phyloP scores from a whole-genome alignment of 2,113 vertebrate genomes.

The Ploceus nigricollis region DNA sequence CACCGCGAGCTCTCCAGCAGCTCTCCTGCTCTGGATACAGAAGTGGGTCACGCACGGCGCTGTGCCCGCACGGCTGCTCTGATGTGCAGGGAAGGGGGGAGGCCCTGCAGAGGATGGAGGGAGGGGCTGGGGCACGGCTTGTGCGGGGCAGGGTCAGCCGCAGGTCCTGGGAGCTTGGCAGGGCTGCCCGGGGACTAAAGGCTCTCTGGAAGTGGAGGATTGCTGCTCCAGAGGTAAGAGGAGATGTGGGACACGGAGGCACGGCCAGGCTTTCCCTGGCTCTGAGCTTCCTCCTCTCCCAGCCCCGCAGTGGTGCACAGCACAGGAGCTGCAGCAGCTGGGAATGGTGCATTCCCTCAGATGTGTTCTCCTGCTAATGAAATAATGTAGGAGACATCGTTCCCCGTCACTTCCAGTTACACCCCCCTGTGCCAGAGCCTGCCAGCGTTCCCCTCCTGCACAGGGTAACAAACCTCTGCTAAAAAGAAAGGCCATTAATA shows the following conservation, averaged over 20 bases:
- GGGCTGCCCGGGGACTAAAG: fast-evolving
- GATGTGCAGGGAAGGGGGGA: not conserved
- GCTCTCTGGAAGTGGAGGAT: not conserved
- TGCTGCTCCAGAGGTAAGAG: not conserved
- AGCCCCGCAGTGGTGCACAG: fast-evolving
- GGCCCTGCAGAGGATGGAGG: not conserved
- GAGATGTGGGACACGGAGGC: not conserved
- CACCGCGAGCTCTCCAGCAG: not conserved
- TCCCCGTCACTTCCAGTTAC: not conserved
- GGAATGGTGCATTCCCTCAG: not conserved
- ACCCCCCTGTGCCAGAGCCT: not conserved
- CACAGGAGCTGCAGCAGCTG: not conserved
- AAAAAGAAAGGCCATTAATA: constrained; percentile 40
- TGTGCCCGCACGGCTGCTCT: fast-evolving
- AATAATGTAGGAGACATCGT: not conserved
- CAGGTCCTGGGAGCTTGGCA: not conserved
- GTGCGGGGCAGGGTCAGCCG: fast-evolving
- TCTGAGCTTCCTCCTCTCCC: not conserved
- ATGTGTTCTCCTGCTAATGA: not conserved
- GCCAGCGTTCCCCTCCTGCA: not conserved
- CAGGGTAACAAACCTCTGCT: not conserved
- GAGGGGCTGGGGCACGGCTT: fast-evolving
- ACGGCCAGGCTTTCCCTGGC: fast-evolving
- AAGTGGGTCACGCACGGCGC: not conserved
- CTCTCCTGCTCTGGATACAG: not conserved